A percentile compares a stretch with the other conserved stretches of the same genome.
These are phyloP conservation scores for Agrenia bidenticulata DNA, from an alignment of 2,888 invertebrate genomes.

Conservation along the genomic window DNA sequence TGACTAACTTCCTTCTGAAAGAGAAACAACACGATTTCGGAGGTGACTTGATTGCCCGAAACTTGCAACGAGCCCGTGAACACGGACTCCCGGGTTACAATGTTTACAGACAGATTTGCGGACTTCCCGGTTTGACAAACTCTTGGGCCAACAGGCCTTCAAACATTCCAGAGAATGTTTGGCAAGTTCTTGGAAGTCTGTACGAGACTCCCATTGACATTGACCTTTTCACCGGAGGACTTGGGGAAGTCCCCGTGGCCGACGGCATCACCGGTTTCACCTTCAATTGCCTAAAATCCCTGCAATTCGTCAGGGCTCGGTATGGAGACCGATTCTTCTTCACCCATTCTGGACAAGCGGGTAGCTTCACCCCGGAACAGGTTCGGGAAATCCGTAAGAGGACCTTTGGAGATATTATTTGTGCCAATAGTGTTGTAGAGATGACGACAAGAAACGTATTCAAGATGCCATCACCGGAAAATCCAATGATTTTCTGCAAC, in stretches of 20 bases:
- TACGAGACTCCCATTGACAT: constrained; percentile 62
- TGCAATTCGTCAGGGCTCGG: constrained; percentile 48
- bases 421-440: constrained; percentile 47
- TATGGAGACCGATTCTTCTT: constrained; percentile 51
- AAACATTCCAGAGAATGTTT: constrained; percentile 48
- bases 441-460: constrained; percentile 50
- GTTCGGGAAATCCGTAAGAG: constrained; percentile 46
- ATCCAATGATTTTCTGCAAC: constrained; percentile 49
- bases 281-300: constrained; percentile 72
- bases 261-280: constrained; percentile 86
- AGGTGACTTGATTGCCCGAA: constrained; percentile 49
- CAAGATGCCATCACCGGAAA: constrained; percentile 45
- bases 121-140: constrained; percentile 39
- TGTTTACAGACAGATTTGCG: constrained; percentile 48
- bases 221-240: constrained; percentile 81
- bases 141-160: constrained; percentile 42
- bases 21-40: constrained; percentile 43
- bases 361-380: constrained; percentile 47
- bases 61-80: constrained; percentile 41
- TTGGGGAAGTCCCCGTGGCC: constrained; percentile 74
- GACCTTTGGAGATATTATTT: constrained; percentile 48
- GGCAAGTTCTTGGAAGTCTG: constrained; percentile 46
- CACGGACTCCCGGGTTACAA: constrained; percentile 50
- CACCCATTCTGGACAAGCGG: constrained; percentile 40
- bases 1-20: constrained; percentile 47